Percentiles rank a stretch among this genome's conserved stretches.
Conservation (phyloP, 2,113 vertebrate species). For the Triplophysa rosa region DNA sequence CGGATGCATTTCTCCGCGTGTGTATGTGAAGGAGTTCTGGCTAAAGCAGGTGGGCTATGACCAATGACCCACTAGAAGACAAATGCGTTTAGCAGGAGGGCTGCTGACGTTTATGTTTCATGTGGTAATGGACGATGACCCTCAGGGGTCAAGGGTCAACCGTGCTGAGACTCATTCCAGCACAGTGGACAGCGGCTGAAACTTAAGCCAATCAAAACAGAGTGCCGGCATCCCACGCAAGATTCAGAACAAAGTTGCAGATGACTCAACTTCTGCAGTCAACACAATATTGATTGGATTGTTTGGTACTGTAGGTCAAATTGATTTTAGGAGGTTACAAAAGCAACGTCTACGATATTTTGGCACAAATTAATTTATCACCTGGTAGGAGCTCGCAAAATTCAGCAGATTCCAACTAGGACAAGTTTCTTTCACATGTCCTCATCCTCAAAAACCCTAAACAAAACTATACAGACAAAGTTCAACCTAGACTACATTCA, state of each 20-base stretch:
- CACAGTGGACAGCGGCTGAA: conserved; percentile 37
- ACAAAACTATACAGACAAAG: background rate
- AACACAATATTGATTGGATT: too few relatives aligned
- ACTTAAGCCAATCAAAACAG: conserved; percentile 43
- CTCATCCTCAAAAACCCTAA: background rate
- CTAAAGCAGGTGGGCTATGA: conserved; percentile 36
- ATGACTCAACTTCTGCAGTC: too few relatives aligned
- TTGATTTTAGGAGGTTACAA: too few relatives aligned
- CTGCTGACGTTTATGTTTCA: conserved; percentile 47
- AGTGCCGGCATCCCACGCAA: background rate
- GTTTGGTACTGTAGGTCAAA: too few relatives aligned
- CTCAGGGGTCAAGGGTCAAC: conserved; percentile 40
- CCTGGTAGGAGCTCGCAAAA: background rate
- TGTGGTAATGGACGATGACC: conserved; percentile 49
- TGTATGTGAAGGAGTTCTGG: conserved; percentile 21
- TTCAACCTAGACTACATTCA: too few relatives aligned
- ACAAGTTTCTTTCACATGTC: background rate
- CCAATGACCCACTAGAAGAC: conserved; percentile 46
- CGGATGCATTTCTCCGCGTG: conserved; percentile 2
- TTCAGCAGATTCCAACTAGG: background rate
- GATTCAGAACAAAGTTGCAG: background rate
- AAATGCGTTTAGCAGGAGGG: conserved; percentile 52
- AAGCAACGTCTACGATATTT: too few relatives aligned
- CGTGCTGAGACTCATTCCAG: conserved; percentile 24
- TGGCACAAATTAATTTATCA: background rate